Evolutionary conservation across 2,888 invertebrate species (phyloP), one percentile per base, ranked within the genome.

Genomic region (Netelia virgata): DNA sequence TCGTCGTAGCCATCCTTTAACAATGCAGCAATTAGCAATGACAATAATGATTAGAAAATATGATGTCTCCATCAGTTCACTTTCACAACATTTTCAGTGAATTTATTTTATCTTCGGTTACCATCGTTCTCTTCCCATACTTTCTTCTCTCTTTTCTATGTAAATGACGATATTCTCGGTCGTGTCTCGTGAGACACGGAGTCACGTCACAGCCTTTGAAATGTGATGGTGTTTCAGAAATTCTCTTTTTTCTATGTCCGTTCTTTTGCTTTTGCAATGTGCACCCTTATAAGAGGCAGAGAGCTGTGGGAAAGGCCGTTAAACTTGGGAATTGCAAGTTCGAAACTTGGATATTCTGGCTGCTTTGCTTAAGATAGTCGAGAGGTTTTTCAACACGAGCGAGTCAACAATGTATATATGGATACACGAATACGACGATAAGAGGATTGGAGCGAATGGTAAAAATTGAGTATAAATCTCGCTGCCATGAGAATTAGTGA

Each of bases 311-410:
- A 16, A 78, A 64, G 66, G 70, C 84, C 64, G 68, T 78, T 80
- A 63, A 83, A 59, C 69, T 76, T 66, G 73, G 73, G 28, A 70
- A 82, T 72, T 20, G 36, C 36, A 63, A 76, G 78, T 76, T 80
- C 57, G 47, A 47, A 64, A 79, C 79, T 63, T 55, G 18, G 69
- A 55, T 50, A 76, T 82, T 68, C 63, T n/a, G 74, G n/a, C 66
- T 75, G 66, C 36, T 75, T 55, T 53, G 66, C 55, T n/a, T 36
- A 36, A 50, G 36, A 63, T 47, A 63, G 28, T 74, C 18, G 66
- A n/a, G 61, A 11, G 61, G n/a, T 75, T 64, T 41, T 41, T 10
- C 23, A 66, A 50, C 57, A 36, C 10, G 28, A 53, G 20, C 20
- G 11, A 41, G 2, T n/a, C 14, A 14, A 23, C 14, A 50, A 16